Percentiles rank a stretch among this genome's conserved stretches.
These are phyloP conservation scores for Alligator mississippiensis DNA, from an alignment of 2,113 vertebrate genomes.

Conservation along the genomic window DNA sequence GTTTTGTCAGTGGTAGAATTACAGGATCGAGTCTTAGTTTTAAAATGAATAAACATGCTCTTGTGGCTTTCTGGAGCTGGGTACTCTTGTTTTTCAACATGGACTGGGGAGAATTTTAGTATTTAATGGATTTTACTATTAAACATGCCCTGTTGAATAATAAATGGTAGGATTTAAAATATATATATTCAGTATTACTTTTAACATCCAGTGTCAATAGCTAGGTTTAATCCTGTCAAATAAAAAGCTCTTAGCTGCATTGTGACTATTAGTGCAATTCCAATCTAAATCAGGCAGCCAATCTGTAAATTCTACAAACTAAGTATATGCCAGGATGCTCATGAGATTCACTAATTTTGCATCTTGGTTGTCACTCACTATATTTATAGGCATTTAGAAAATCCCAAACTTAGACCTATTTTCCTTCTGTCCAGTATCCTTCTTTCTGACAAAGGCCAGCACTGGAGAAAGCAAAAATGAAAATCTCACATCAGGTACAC, in stretches of 20 bases:
- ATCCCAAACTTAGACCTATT: neutral
- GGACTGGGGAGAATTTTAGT: neutral
- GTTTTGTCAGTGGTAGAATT: neutral
- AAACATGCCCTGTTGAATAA: neutral
- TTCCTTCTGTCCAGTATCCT: neutral
- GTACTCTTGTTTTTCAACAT: neutral
- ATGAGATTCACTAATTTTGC: neutral
- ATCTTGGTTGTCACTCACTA: neutral
- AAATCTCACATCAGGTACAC: too few species aligned
- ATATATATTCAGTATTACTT: neutral
- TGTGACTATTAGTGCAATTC: neutral
- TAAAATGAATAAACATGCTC: neutral
- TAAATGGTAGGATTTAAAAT: neutral
- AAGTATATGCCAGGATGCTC: neutral
- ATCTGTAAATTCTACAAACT: neutral
- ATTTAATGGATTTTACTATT: neutral
- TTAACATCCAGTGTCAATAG: neutral
- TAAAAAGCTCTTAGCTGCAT: neutral
- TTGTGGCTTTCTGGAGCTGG: neutral
- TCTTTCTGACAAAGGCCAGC: neutral
- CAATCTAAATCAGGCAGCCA: neutral
- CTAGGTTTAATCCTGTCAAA: neutral
- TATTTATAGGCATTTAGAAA: neutral
- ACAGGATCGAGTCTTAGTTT: neutral
- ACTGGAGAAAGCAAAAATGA: too few species aligned